Evolutionary conservation across 2,113 vertebrate genomes (phyloP), one percentile per base, ranked within the genome.

Genomic region (Semicossyphus pulcher): DNA sequence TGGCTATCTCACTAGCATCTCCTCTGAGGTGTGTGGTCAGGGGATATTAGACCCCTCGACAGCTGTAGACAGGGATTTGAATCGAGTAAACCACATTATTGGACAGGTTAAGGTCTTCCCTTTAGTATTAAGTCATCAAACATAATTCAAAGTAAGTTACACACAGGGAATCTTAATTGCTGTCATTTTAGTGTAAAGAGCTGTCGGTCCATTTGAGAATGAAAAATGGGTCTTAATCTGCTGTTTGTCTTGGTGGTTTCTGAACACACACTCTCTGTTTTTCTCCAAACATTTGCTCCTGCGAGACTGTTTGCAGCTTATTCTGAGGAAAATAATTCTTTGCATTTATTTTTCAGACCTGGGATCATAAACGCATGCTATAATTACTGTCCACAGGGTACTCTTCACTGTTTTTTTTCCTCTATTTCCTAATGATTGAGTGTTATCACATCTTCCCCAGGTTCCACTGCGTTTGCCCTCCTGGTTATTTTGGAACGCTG

Each of bases 391-490:
- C 20, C 41, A 68, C 20, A 32, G 15, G 14, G 63, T 11, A 21
- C 7, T 60, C 31, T 54, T 58, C 18, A 21, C 16, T 48, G 29
- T 4, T 39, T 60, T 29, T 15, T 47, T 77, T 16, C 2, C 25
- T 65, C 58, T 5, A 5, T 63, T 68, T 67, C 65, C 42, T 51
- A 48, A 70, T 81, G 26, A 80, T 61, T 51, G 29, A 49, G 36
- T 72, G 41, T 76, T 74, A 45, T 89, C 51, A 7, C 61, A 23
- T 67, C 52, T 56, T 78, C 51, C 16, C 83, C 52, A 96, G 94
- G 76, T 95, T 95, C 89, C 52, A 65, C 45, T 97, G 95, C 80
- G 84, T 79, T 48, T 96, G 94, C 82, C 85, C 92, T 48, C 69
- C 89, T 53, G 94, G 93, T 52, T 95, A 94, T 83, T 94, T 93